phyloP scores from a whole-genome alignment of 2,113 vertebrate species.

The Ramphastos sulfuratus region DNA sequence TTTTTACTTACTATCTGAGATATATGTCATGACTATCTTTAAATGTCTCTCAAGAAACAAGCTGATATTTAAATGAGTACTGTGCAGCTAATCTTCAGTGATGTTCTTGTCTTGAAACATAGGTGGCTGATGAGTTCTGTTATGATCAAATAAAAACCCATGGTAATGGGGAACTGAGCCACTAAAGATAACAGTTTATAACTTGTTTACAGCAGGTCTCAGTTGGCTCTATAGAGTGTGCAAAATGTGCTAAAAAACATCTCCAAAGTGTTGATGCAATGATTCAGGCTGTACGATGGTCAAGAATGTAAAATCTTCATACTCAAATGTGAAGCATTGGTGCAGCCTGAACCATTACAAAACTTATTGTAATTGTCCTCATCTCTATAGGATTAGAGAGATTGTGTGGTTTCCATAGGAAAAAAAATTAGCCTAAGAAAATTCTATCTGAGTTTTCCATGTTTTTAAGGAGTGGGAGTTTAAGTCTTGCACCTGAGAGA shows the following conservation, averaged over 20 bases:
- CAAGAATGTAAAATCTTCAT: neutral
- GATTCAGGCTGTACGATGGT: neutral
- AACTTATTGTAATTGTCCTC: neutral
- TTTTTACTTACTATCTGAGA: neutral
- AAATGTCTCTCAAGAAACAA: neutral
- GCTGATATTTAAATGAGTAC: neutral
- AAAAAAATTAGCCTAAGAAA: neutral
- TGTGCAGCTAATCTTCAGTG: neutral
- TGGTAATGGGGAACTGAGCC: neutral
- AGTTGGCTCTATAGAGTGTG: neutral
- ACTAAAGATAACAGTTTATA: neutral
- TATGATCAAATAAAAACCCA: neutral
- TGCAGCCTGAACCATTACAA: neutral
- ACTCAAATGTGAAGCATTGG: neutral
- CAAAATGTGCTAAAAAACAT: neutral
- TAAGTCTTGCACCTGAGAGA: neutral
- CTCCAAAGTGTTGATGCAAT: neutral
- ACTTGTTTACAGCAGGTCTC: neutral
- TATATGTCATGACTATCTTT: neutral
- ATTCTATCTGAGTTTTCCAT: neutral
- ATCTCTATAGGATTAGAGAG: neutral
- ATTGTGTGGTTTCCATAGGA: neutral
- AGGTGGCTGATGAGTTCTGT: neutral
- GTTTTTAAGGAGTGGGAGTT: neutral
- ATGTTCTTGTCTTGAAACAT: fast-evolving